Evolutionary conservation across 2,797 vertebrate species (phyloP), one percentile per base, ranked within the genome.

Genomic region (Trachurus trachurus): DNA sequence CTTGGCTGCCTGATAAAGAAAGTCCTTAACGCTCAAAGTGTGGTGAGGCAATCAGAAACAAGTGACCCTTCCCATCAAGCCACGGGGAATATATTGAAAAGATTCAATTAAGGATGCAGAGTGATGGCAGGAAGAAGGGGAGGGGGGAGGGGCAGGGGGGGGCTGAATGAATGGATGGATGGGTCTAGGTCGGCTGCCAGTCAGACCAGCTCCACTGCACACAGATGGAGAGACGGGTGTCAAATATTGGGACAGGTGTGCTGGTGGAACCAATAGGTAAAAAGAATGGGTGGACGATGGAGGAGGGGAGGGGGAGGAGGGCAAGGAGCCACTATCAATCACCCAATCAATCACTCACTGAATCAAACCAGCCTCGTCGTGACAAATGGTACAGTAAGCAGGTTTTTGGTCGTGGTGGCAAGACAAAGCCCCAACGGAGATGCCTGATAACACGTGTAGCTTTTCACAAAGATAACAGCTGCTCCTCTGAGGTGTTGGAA

Each of bases 31-130:
- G 31, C 64, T 74, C 22, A 45, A 40, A 74, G 73, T 80, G 71
- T 67, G 78, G 56, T 61, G 44, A 83, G 80, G 79, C 78, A 87
- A 84, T 88, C 87, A 87, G 71, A 85, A 88, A 88, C 82, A 78
- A 76, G 78, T 76, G 80, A 91, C 84, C 89, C 80, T 80, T 71
- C 78, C 80, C 83, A 85, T 73, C n/a, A 34, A 82, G 73, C 74
- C 59, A 60, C n/a, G 0, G 64, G 75, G 76, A 74, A 75, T 81
- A 78, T 88, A 82, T 40, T 81, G 80, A 89, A 89, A 83, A 57
- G 76, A 80, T 87, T 88, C 82, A 90, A 88, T 90, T 92, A 89
- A 81, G 63, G 42, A 82, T 83, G 74, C 67, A 29, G 70, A 71
- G 71, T 68, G 72, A 78, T 81, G 66, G 62, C 52, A 31, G 26